phyloP scores from a whole-genome alignment of 2,113 vertebrate species.

The Bujurquina vittata region DNA sequence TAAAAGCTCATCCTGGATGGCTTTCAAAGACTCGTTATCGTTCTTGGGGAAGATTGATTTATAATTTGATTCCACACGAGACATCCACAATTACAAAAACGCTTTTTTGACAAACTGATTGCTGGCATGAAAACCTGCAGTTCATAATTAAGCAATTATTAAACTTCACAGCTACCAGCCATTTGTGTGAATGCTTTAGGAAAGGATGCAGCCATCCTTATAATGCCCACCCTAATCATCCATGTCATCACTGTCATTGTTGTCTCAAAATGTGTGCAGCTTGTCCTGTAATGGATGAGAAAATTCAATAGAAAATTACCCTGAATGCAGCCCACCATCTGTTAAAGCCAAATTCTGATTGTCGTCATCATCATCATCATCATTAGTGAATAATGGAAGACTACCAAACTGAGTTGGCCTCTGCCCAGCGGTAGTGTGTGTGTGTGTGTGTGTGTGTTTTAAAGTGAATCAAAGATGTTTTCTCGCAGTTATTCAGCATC shows the following conservation, averaged over 20 bases:
- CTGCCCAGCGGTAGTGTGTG: not conserved
- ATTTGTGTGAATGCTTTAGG: not conserved
- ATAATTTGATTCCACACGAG: conserved; percentile 11
- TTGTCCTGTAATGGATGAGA: conserved; percentile 15
- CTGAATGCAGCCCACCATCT: conserved; percentile 17
- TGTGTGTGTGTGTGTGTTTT: not conserved
- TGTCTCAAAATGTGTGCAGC: not conserved
- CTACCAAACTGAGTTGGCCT: not conserved
- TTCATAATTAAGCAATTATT: conserved; percentile 1
- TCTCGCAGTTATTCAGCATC: not conserved
- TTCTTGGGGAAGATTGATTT: not conserved
- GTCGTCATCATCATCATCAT: conserved; percentile 7
- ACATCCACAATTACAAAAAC: not conserved
- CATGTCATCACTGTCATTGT: conserved; percentile 12
- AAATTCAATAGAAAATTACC: conserved; percentile 17
- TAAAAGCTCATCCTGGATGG: not conserved
- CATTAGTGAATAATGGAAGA: conserved; percentile 33
- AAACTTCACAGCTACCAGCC: not conserved
- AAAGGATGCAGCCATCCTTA: not conserved
- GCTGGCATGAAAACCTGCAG: not conserved
- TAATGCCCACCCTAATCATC: conserved; percentile 10
- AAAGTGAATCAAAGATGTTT: not conserved
- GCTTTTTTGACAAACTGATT: not conserved
- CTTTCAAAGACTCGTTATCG: not conserved
- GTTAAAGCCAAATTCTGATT: conserved; percentile 20